These are phyloP conservation scores for Dendronephthya gigantea DNA, from an alignment of 64 coral and sea anemone genomes.

Conservation along the genomic window DNA sequence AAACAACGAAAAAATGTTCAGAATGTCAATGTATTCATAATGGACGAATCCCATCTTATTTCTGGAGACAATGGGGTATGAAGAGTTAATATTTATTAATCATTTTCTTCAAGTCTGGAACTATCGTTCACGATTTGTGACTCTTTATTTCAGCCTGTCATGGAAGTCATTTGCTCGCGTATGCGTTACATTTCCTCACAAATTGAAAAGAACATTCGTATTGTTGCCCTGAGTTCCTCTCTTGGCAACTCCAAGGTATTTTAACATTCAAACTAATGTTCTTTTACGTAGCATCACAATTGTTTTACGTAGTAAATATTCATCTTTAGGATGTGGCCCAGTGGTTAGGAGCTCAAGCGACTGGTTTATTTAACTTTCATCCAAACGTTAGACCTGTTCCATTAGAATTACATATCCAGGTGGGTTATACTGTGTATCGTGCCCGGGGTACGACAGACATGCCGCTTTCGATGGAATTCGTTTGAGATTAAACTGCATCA, in stretches of 20 bases:
- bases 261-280: too few relatives aligned
- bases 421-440: neutral
- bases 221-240: constrained; percentile 83
- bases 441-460: too few relatives aligned
- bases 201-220: constrained; percentile 79
- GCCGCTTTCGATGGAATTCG: too few relatives aligned
- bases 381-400: constrained; percentile 96
- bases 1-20: constrained; percentile 97
- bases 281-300: too few relatives aligned
- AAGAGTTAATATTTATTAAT: neutral
- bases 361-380: constrained; percentile 93
- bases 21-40: constrained; percentile 86
- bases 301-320: neutral
- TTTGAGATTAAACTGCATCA: neutral
- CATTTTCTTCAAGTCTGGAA: neutral
- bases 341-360: constrained; percentile 81
- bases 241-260: constrained; percentile 79
- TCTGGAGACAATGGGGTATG: constrained; percentile 86
- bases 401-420: constrained; percentile 91
- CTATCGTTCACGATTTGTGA: too few relatives aligned
- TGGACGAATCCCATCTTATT: constrained; percentile 93
- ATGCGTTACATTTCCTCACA: constrained; percentile 99
- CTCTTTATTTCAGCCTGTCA: constrained; percentile 53
- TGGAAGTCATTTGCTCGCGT: constrained; percentile 90
- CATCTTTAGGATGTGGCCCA: constrained; percentile 78